These are phyloP conservation scores for Pseudorasbora parva DNA, from an alignment of 2,113 vertebrate genomes.

Conservation along the genomic window DNA sequence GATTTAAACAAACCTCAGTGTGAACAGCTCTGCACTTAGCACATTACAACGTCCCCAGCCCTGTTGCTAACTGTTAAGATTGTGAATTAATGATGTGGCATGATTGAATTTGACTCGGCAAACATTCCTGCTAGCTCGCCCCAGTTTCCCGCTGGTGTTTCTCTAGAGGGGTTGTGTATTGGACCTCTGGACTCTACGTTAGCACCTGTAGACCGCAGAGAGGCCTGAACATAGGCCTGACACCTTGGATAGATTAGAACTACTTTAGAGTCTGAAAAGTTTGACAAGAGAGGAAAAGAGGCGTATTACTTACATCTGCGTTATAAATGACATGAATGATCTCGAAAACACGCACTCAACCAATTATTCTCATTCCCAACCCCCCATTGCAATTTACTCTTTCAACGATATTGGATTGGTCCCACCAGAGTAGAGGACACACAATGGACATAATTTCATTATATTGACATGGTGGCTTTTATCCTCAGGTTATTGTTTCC, in stretches of 20 bases:
- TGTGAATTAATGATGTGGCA: constrained; percentile 39
- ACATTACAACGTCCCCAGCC: background rate
- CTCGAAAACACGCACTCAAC: background rate
- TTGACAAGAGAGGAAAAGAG: background rate
- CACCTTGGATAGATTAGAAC: constrained; percentile 3
- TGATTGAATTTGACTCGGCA: constrained; percentile 45
- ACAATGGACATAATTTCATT: constrained; percentile 5
- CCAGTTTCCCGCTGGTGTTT: background rate
- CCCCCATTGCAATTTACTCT: background rate
- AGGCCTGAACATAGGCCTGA: constrained; percentile 6
- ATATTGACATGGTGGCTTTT: background rate
- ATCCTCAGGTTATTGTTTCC: constrained; percentile 30
- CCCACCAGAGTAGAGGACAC: background rate
- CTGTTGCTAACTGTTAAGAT: constrained; percentile 1
- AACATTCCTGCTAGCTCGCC: constrained; percentile 12
- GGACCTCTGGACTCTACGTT: background rate
- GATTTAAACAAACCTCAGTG: background rate
- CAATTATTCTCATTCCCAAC: background rate
- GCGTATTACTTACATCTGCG: background rate
- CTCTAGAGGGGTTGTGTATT: constrained; percentile 15
- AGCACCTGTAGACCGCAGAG: constrained; percentile 29
- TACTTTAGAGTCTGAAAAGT: background rate
- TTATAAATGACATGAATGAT: background rate
- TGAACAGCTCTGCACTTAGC: constrained; percentile 16
- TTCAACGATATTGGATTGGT: background rate